These are phyloP conservation scores for Cydia strobilella DNA, from an alignment of 1,140 invertebrate genomes.

Conservation along the genomic window DNA sequence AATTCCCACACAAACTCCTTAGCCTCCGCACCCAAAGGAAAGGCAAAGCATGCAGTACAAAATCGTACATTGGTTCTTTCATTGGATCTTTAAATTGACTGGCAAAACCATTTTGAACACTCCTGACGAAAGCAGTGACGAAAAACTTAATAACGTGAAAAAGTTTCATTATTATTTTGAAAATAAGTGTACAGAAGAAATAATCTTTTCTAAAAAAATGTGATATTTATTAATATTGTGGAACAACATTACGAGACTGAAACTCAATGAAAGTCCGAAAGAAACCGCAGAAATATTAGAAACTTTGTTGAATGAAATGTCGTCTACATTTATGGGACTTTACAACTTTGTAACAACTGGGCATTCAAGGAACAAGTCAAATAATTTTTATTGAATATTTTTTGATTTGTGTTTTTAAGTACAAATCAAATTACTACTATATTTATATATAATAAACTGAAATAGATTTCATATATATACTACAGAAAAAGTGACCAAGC, in stretches of 20 bases:
- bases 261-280: neutral
- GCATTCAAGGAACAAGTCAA: neutral
- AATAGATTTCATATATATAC: too few relatives aligned
- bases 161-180: neutral
- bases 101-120: neutral
- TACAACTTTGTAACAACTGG: neutral
- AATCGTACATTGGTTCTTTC: too few relatives aligned
- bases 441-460: too few relatives aligned
- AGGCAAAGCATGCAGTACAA: too few relatives aligned
- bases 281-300: neutral
- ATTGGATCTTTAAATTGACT: too few relatives aligned
- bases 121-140: neutral
- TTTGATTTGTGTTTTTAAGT: neutral
- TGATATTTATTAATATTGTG: slow-evolving; percentile 5
- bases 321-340: neutral
- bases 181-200: neutral
- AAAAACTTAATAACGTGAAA: neutral
- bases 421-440: too few relatives aligned
- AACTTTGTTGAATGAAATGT: neutral
- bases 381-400: too few relatives aligned
- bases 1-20: too few relatives aligned
- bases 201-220: neutral
- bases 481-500: too few relatives aligned
- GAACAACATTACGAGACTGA: neutral
- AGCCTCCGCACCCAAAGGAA: too few relatives aligned